Conservation (phyloP, 2,888 invertebrate species). For the Hemithea aestivaria region DNA sequence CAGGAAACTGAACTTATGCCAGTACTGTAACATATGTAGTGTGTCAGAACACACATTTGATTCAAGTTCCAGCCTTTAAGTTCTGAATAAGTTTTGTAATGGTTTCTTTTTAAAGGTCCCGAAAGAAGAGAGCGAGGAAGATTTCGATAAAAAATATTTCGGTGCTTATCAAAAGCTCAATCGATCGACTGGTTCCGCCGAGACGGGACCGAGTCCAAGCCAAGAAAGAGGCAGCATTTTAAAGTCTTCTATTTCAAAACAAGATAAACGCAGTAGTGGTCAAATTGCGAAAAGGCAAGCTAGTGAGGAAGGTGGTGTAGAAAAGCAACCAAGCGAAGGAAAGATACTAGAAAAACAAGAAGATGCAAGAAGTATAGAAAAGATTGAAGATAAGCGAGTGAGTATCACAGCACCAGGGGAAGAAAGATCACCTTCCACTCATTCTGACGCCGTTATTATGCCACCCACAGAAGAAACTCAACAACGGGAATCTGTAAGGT, state of each 20-base stretch:
- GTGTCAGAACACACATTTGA: too few relatives aligned
- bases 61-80: too few relatives aligned
- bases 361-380: constrained; percentile 6
- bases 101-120: constrained; percentile 39
- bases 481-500: constrained; percentile 41
- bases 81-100: background rate
- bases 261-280: background rate
- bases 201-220: constrained; percentile 22
- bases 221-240: constrained; percentile 24
- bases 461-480: constrained; percentile 25
- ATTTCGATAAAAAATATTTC: constrained; percentile 67
- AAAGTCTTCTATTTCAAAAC: constrained; percentile 21
- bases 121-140: constrained; percentile 61
- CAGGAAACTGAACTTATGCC: too few relatives aligned
- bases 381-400: too few relatives aligned
- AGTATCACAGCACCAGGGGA: constrained; percentile 1
- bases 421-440: constrained; percentile 16
- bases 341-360: too few relatives aligned
- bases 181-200: constrained; percentile 12
- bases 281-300: constrained; percentile 8
- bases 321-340: too few relatives aligned
- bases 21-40: too few relatives aligned
- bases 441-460: constrained; percentile 34
- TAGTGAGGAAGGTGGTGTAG: too few relatives aligned
- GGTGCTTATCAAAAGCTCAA: constrained; percentile 53